phyloP scores from a whole-genome alignment of 2,113 vertebrate species.

The Corvus cornix region DNA sequence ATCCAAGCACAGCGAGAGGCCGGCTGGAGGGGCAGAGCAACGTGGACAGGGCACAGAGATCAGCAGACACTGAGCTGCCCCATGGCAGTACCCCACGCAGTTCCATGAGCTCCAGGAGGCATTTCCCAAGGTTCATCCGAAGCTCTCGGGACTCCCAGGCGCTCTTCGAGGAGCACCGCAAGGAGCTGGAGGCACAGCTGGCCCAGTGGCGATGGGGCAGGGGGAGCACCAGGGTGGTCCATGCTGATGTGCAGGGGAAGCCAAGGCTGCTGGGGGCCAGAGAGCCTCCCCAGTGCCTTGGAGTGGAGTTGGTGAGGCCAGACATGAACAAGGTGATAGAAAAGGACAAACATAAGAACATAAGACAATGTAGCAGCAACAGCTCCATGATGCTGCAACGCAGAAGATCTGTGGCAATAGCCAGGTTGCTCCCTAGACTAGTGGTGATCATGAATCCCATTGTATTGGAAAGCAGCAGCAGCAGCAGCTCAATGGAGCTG shows the following conservation, averaged over 20 bases:
- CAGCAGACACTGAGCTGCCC: not conserved
- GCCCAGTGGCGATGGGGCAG: not conserved
- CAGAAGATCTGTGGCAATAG: not conserved
- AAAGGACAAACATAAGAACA: not conserved
- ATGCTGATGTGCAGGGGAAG: not conserved
- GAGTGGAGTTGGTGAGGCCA: not conserved
- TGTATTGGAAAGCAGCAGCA: not conserved
- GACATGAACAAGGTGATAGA: not conserved
- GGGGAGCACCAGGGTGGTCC: not conserved
- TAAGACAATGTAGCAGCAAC: not conserved
- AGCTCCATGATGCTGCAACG: not conserved
- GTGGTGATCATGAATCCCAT: not conserved
- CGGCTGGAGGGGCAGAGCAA: not conserved
- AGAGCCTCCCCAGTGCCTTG: not conserved
- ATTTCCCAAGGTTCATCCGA: not conserved
- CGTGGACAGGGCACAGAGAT: not conserved
- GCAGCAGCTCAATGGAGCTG: not conserved
- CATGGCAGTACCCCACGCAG: not conserved
- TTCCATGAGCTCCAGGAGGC: not conserved
- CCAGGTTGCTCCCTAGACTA: not conserved
- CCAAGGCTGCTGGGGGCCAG: not conserved
- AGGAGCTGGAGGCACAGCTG: not conserved
- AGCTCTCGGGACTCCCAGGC: not conserved
- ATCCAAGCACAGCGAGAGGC: not conserved
- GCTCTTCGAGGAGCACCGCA: fast-evolving